Base-by-base conservation (phyloP, 2,113 vertebrate species). In the Varanus salvator region DNA sequence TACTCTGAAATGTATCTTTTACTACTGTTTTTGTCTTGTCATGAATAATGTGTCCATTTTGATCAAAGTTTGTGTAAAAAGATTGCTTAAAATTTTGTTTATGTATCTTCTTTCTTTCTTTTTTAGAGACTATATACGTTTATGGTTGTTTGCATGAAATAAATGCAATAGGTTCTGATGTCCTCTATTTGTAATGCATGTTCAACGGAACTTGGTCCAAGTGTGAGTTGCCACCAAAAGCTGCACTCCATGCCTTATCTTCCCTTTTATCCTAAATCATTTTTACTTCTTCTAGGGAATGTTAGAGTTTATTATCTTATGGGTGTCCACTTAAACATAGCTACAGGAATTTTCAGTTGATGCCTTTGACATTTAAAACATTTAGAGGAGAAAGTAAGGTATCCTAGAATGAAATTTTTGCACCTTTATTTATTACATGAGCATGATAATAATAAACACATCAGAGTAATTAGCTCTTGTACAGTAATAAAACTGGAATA, bases 141-240 rank as follows among this genome's bases (percentile, higher is more conserved):
- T 54, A 74, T 90, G 86, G 86, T 94, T 91, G 21, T 80, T 19
- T 98, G 98, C 98, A 98, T 52, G 87, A 91, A 84, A 91, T 80
- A 44, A 0, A 98, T 38, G 84, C 92, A 87, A 90, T 80, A 38
- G 0, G 89, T 88, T 50, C 84, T 85, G 80, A 92, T 91, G 8
- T 93, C 91, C 91, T 96, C 92, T 97, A 94, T 97, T 96, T 95
- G 94, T 95, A 86, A 90, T 80, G 97, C 97, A 93, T 93, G 95
- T 97, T 8, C 74, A 89, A 83, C 17, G 64, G 88, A 95, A 95
- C 97, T 97, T 93, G 95, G 14, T 95, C 87, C 92, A 89, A 90
- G 95, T 94, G 92, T 91, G 80, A 80, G 91, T 91, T 88, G 85
- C 85, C 94, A 94, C 85, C 87, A 75, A 89, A 86, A 74, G 3